Evolutionary conservation across 2,113 vertebrate genomes (phyloP), one percentile per base, ranked within the genome.

Genomic region (Dicerorhinus sumatrensis): DNA sequence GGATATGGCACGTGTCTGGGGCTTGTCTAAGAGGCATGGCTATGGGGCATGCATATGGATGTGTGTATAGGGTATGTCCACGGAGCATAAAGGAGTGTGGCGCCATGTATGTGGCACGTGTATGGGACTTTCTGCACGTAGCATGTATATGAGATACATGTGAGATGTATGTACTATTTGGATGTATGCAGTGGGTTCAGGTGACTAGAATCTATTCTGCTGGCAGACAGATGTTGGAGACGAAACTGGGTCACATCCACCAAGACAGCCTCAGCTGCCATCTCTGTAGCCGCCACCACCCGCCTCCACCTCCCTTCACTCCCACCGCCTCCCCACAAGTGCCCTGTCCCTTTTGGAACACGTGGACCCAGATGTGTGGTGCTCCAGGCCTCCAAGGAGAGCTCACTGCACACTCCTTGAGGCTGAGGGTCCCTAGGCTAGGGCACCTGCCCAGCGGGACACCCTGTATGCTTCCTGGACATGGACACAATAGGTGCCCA

Each of bases 211-310:
- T 80, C 80, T 36, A 73, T 75, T 92, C 83, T 60, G 21, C 17
- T 67, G 70, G 48, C 39, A 91, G 81, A 91, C 4, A 18, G 85
- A 79, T 69, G 42, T 76, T 58, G 31, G 36, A 75, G 48, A 51
- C 39, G 75, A 97, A 97, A 97, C 76, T 93, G 60, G 88, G 89
- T 96, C 97, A 94, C 93, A 62, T 36, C 60, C 72, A 86, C 77
- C 76, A 51, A 75, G 81, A 63, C 11, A 75, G 85, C 69, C 80
- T 91, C 51, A 82, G 93, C 82, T 89, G 89, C 56, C 29, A 29
- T 42, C 39, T 84, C 96, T 46, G 18, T 33, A 8, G 48, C 36
- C 2, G 0, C 9, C 11, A 1, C n/a, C 33, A 0, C 23, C 39
- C 60, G 25, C 14, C 12, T 8, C 31, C 36, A 54, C 13, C 20